Evolutionary conservation across 2,888 invertebrate species (phyloP), one percentile per base, ranked within the genome.

Genomic region (Caenorhabditis doughertyi): DNA sequence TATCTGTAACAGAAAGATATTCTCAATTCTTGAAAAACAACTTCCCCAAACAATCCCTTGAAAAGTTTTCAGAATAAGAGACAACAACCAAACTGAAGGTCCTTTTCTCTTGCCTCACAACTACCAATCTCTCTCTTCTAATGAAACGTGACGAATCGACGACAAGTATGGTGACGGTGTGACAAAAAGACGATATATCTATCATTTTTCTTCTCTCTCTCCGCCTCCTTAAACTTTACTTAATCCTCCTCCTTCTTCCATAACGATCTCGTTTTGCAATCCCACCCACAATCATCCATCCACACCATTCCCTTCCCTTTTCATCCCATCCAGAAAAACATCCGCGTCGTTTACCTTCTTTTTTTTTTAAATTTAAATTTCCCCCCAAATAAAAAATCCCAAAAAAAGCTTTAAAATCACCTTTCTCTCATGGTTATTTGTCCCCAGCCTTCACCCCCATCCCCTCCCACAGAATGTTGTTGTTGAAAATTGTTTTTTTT

Each of bases 1-100:
- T 53, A 39, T 11, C 23, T 32, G 29, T 9, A 70, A 47, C 18
- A 25, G 5, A 25, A 0, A 25, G 32, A 16, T 23, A 44, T 58
- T 44, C 13, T 2, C 56, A 44, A 44, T 27, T 58, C 29, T 27
- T 27, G 0, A 42, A 56, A 23, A n/a, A 42, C 16, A 18, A 21
- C 2, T 32, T 47, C 21, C 42, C 23, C 23, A 39, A 23, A 35
- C 56, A 49, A 23, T 21, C 32, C 18, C 42, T 39, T 18, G 9
- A 8, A 18, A 49, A 74, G 62, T 64, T 70, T 79, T 47, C 77
- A 76, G 76, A 76, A 68, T 60, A 76, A 53, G 27, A 73, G 47
- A 25, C 71, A 71, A 47, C 44, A 47, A 5, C 18, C 3, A 47
- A 18, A 3, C n/a, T 3, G 18, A 47, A 39, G 5, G 53, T 3